Percentiles rank a stretch among this genome's conserved stretches.
These are phyloP conservation scores for Tamandua tetradactyla DNA, from an alignment of 2,797 vertebrate species.

Conservation along the genomic window DNA sequence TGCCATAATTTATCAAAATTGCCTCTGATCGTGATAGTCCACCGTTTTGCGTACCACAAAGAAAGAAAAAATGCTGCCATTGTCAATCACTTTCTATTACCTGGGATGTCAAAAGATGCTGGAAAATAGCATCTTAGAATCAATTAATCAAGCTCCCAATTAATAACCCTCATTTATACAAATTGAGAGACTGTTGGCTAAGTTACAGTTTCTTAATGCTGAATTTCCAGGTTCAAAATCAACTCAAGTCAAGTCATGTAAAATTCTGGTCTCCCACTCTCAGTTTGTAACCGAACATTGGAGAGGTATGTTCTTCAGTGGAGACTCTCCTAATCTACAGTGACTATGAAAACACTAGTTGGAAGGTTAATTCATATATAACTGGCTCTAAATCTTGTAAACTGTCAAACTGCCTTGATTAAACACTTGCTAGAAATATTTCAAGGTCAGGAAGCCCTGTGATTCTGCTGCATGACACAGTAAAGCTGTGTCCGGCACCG, in stretches of 20 bases:
- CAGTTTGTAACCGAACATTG: constrained; percentile 4
- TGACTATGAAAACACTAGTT: constrained; percentile 57
- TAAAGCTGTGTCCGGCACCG: constrained; percentile 59
- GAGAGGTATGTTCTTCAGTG: constrained; percentile 19
- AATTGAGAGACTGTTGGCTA: constrained; percentile 40
- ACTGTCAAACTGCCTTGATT: constrained; percentile 65
- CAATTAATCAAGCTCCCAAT: neutral
- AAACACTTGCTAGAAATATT: constrained; percentile 70
- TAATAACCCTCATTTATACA: neutral
- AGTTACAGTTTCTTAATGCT: constrained; percentile 30
- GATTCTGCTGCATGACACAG: constrained; percentile 49
- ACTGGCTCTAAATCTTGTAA: constrained; percentile 61
- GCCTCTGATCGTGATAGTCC: neutral
- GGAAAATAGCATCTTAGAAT: neutral
- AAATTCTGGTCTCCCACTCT: constrained; percentile 44
- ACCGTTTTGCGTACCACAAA: constrained; percentile 8
- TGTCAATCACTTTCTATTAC: neutral
- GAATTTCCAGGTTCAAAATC: neutral
- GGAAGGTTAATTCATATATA: constrained; percentile 49
- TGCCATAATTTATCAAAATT: constrained; percentile 13
- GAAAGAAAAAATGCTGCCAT: constrained; percentile 28
- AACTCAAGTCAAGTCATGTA: neutral
- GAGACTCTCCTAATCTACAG: constrained; percentile 40
- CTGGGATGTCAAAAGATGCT: constrained; percentile 8
- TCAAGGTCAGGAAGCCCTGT: constrained; percentile 61